A percentile compares a stretch with the other conserved stretches of the same genome.
Evolutionary conservation across 2,888 invertebrate genomes (phyloP).

Genomic region (Microplitis manilae): DNA sequence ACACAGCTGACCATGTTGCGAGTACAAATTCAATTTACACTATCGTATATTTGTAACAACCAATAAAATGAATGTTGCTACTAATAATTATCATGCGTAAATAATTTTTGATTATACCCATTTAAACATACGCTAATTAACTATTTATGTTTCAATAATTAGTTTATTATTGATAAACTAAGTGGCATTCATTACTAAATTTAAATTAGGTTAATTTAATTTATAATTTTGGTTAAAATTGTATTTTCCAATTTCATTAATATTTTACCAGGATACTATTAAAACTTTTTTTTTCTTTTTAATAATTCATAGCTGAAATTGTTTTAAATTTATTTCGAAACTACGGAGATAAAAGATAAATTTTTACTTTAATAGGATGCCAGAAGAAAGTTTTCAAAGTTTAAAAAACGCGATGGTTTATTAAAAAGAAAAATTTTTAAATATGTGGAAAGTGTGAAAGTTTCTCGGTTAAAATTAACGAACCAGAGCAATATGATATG

Average conservation of each 20-base stretch:
- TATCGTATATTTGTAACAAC: not conserved
- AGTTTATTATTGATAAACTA: not conserved
- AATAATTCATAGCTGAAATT: too few relatives aligned
- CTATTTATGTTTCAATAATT: not conserved
- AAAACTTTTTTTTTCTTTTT: too few relatives aligned
- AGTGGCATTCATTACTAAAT: not conserved
- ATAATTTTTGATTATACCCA: not conserved
- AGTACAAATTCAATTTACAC: not conserved
- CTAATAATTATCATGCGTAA: not conserved
- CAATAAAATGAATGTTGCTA: not conserved
- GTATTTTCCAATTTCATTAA: too few relatives aligned
- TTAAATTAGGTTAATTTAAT: not conserved
- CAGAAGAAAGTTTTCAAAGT: too few relatives aligned
- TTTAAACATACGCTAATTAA: not conserved
- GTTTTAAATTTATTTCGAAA: too few relatives aligned
- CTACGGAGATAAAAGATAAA: too few relatives aligned
- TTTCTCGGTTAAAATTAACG: conserved; percentile 61
- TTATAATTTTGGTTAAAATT: not conserved
- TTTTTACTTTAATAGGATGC: too few relatives aligned
- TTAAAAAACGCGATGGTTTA: too few relatives aligned
- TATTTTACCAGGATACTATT: too few relatives aligned
- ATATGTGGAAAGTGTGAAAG: conserved; percentile 51
- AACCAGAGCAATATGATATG: conserved; percentile 55
- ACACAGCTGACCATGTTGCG: too few relatives aligned
- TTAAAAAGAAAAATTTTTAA: not conserved